These are phyloP conservation scores for Muschampia plurimacula DNA, from an alignment of 2,888 invertebrate species.

Conservation along the genomic window DNA sequence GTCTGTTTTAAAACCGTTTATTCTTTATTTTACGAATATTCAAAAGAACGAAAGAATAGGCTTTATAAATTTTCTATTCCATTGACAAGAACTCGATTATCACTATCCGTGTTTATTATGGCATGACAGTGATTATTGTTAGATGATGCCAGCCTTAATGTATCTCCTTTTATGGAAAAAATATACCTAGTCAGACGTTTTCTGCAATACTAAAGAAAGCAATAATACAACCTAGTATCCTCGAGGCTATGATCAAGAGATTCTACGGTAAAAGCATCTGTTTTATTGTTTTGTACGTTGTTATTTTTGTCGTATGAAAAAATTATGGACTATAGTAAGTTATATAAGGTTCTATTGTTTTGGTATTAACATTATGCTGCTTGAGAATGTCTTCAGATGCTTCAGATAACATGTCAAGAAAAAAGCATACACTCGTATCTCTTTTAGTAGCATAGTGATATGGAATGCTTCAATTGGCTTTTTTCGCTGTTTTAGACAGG, in stretches of 20 bases:
- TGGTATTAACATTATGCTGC: neutral
- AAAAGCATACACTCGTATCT: too few relatives aligned
- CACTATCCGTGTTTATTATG: neutral
- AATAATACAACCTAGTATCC: constrained; percentile 6
- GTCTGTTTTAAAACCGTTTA: neutral
- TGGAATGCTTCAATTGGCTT: too few relatives aligned
- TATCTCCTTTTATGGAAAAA: constrained; percentile 18
- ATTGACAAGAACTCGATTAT: neutral
- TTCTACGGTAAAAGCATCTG: constrained; percentile 8
- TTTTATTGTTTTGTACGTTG: neutral
- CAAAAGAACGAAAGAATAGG: too few relatives aligned
- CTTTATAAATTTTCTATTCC: neutral
- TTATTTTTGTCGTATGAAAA: constrained; percentile 3
- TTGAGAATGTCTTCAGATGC: neutral
- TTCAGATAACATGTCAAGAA: too few relatives aligned
- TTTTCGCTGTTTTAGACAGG: too few relatives aligned
- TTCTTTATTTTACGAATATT: neutral
- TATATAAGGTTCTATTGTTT: neutral
- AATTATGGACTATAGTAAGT: neutral
- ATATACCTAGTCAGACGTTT: neutral
- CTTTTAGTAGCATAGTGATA: too few relatives aligned
- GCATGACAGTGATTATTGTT: neutral
- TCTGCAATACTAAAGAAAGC: constrained; percentile 8
- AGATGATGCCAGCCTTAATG: constrained; percentile 10
- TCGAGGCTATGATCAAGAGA: constrained; percentile 12